Evolutionary conservation across 1,140 invertebrate genomes (phyloP), one percentile per base, ranked within the genome.

Genomic region (Brachionus koreanus): DNA sequence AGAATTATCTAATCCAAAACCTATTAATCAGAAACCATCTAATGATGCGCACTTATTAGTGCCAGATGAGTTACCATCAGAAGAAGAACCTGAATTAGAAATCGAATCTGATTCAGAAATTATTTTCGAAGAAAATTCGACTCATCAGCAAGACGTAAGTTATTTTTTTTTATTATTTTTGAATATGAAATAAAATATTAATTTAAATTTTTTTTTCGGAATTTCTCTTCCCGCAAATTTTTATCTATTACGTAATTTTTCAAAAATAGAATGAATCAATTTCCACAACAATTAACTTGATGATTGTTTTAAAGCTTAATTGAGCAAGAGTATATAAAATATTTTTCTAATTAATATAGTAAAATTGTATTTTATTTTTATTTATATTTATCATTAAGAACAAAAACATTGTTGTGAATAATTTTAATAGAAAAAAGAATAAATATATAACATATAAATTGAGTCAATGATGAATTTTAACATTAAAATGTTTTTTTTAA

Each of bases 301-400:
- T 57, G 49, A 57, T 57, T 57, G 49, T 57, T 57, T 57, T 57
- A 57, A 57, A 57, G 49, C 49, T 57, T 57, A 57, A 57, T 57
- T 23, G 49, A 57, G 49, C 49, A 57, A 57, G 16, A 57, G 19
- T 57, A 25, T 49, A 16, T 23, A 57, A 57, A 52, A 25, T 19
- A 25, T 6, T 42, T 10, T 57, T 19, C 19, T 23, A 57, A 19
- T 25, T 19, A 23, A 57, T 19, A 57, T 57, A 57, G 49, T 19
- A 23, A 57, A 57, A 57, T 57, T 29, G 29, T 2, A 3, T 29
- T 25, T 57, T 57, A 9, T 57, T 57, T 57, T 25, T 19, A 19
- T 57, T 19, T 1, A 57, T 5, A 46, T 46, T 46, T n/a, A n/a
- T n/a, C n/a, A n/a, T 46, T 46, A 1, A 46, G 10, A 13, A 13